phyloP scores from a whole-genome alignment of 1,140 invertebrate genomes.

The Halictus rubicundus region DNA sequence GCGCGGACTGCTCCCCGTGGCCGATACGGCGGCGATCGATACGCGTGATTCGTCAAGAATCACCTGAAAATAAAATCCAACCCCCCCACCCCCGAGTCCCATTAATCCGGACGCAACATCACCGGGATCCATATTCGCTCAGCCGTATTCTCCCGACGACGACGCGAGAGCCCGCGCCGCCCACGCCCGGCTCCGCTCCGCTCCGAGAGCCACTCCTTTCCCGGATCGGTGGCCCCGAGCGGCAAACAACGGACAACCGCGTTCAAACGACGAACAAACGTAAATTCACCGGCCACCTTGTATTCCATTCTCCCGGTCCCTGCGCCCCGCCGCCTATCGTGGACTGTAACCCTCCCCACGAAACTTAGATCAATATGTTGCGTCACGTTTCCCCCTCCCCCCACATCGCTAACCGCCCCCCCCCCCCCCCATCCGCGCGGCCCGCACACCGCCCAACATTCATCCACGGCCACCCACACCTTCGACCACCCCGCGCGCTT shows the following conservation, averaged over 20 bases:
- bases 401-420: not conserved
- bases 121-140: not conserved
- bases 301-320: conserved; percentile 54
- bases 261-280: conserved; percentile 44
- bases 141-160: not conserved
- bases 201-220: not conserved
- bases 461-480: conserved; percentile 41
- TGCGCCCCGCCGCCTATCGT: conserved; percentile 25
- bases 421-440: conserved; percentile 62
- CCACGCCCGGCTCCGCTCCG: not conserved
- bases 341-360: conserved; percentile 59
- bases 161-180: not conserved
- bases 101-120: conserved; percentile 19
- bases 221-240: not conserved
- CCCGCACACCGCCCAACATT: conserved; percentile 52
- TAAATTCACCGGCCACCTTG: conserved; percentile 61
- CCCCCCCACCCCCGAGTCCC: not conserved
- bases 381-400: conserved; percentile 70
- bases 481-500: conserved; percentile 45
- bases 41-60: too few species aligned
- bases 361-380: conserved; percentile 79
- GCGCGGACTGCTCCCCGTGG: too few species aligned
- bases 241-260: conserved; percentile 18
- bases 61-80: not conserved
- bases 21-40: too few species aligned